Conservation (phyloP, 2,113 vertebrate genomes). For the Azemiops feae region DNA sequence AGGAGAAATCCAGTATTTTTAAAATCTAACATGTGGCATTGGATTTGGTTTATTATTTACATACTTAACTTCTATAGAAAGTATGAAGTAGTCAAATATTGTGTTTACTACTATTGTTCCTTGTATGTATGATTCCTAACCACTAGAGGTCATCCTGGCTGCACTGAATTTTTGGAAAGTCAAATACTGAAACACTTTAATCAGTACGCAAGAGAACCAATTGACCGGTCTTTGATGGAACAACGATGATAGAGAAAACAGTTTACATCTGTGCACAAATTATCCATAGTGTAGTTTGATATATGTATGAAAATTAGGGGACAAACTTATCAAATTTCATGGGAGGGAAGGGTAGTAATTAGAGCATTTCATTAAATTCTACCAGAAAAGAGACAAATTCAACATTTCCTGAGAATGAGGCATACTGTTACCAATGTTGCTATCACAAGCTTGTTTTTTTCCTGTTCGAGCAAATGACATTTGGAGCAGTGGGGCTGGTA, state of each 20-base stretch:
- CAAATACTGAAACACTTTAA: not conserved
- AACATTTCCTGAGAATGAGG: not conserved
- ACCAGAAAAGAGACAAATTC: not conserved
- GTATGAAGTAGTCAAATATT: not conserved
- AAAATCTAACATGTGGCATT: not conserved
- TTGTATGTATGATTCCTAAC: slow-evolving; percentile 41
- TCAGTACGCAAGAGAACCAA: not conserved
- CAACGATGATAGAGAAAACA: not conserved
- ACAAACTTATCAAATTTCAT: not conserved
- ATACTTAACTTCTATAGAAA: not conserved
- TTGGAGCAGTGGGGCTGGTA: not conserved
- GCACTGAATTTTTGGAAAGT: not conserved
- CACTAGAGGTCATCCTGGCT: slow-evolving; percentile 71
- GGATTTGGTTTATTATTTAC: not conserved
- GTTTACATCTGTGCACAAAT: not conserved
- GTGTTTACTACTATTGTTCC: accelerated
- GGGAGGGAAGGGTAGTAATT: not conserved
- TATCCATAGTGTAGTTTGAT: not conserved
- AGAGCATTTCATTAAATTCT: not conserved
- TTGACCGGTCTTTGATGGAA: not conserved
- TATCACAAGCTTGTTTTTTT: not conserved
- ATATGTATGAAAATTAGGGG: not conserved
- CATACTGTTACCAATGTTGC: not conserved
- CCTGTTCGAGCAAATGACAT: not conserved
- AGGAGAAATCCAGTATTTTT: not conserved